Evolutionary conservation across 2,113 vertebrate genomes (phyloP).

Genomic region (Pimephales promelas): DNA sequence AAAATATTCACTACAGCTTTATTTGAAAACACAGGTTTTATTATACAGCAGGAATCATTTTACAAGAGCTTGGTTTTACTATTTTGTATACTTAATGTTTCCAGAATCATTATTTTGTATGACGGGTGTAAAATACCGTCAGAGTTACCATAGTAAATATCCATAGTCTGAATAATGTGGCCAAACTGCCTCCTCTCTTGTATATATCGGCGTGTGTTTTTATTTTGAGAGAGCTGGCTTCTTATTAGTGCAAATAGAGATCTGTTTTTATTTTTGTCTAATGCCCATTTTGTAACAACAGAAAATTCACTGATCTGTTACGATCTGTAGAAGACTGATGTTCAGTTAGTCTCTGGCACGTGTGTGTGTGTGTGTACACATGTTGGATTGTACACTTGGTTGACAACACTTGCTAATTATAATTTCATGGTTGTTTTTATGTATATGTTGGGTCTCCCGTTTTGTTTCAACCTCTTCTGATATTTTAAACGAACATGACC

Average conservation of each 20-base stretch:
- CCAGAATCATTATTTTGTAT: constrained; percentile 56
- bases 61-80: constrained; percentile 52
- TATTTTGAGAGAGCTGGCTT: constrained; percentile 51
- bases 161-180: constrained; percentile 50
- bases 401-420: constrained; percentile 60
- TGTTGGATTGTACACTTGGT: constrained; percentile 26
- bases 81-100: constrained; percentile 56
- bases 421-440: constrained; percentile 62
- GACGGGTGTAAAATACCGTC: constrained; percentile 35
- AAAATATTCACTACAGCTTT: constrained; percentile 37
- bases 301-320: constrained; percentile 26
- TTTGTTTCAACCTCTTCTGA: constrained; percentile 64
- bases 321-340: constrained; percentile 39
- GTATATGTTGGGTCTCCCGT: constrained; percentile 71
- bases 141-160: constrained; percentile 46
- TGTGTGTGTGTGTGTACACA: constrained; percentile 38
- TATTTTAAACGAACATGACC: constrained; percentile 71
- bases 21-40: constrained; percentile 52
- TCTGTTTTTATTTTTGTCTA: constrained; percentile 57
- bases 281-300: constrained; percentile 61
- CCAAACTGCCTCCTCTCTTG: constrained; percentile 59
- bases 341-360: constrained; percentile 45
- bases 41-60: constrained; percentile 48
- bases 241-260: constrained; percentile 37
- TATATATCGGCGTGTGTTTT: constrained; percentile 37